These are phyloP conservation scores for Diphyllodes magnificus DNA, from an alignment of 2,113 vertebrate genomes.

Conservation along the genomic window DNA sequence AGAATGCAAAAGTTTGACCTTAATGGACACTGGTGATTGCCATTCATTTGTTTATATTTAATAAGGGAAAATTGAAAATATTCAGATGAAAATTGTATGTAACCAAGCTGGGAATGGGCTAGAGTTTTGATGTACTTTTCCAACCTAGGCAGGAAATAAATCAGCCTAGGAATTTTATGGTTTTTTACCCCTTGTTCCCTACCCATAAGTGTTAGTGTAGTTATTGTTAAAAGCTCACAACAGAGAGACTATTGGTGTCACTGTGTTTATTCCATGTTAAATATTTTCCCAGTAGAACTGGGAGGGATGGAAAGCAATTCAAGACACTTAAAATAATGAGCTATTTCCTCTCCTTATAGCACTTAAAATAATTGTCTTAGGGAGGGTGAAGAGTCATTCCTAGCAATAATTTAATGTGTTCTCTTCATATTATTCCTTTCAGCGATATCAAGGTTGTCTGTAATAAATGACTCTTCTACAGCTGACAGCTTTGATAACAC, in stretches of 20 bases:
- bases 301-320: background rate
- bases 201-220: background rate
- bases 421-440: background rate
- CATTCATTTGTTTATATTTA: background rate
- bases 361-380: background rate
- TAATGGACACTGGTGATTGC: background rate
- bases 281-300: background rate
- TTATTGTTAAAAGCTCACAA: background rate
- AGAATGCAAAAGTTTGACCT: background rate
- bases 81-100: background rate
- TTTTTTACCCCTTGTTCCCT: background rate
- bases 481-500: background rate
- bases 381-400: background rate
- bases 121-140: background rate
- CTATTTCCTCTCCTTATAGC: background rate
- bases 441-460: background rate
- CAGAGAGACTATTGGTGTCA: background rate
- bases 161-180: background rate
- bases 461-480: background rate
- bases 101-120: background rate
- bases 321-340: constrained; percentile 12
- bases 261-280: background rate
- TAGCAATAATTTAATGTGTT: background rate
- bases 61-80: background rate
- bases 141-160: background rate